Conservation (phyloP, 1,140 invertebrate genomes). For the Magallana ariakensis region DNA sequence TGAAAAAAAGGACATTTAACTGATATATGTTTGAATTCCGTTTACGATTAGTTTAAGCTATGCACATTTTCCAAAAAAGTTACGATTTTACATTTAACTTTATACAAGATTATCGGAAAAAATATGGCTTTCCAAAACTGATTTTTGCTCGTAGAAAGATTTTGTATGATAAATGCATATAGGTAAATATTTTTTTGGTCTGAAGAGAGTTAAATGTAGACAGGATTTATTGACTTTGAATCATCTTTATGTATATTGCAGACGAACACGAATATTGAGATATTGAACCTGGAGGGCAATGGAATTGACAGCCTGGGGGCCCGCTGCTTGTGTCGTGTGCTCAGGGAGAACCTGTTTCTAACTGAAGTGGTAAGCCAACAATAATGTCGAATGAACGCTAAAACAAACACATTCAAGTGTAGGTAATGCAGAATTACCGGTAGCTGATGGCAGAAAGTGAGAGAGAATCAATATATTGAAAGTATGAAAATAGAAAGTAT, state of each 20-base stretch:
- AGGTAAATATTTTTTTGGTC: no score
- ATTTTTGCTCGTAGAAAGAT: no score
- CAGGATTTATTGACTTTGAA: no score
- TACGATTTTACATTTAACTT: no score
- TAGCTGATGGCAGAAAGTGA: not conserved
- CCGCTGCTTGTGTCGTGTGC: conserved; percentile 67
- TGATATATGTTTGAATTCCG: no score
- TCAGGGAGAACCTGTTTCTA: conserved; percentile 75
- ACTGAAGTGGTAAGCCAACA: conserved; percentile 70
- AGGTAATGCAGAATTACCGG: not conserved
- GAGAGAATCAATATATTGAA: not conserved
- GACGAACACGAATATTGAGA: conserved; percentile 73
- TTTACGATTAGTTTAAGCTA: no score
- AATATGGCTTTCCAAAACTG: no score
- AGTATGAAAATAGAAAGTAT: conserved; percentile 1
- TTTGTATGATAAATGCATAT: no score
- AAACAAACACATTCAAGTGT: conserved; percentile 17
- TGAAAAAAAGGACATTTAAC: no score
- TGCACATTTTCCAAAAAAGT: no score
- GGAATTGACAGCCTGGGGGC: conserved; percentile 67
- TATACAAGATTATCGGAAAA: no score
- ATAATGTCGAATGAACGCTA: not conserved
- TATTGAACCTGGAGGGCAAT: conserved; percentile 73
- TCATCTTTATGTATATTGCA: conserved; percentile 49
- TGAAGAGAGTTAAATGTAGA: no score